Evolutionary conservation across 1,140 invertebrate species (phyloP).

Genomic region (Zaprionus vittiger): DNA sequence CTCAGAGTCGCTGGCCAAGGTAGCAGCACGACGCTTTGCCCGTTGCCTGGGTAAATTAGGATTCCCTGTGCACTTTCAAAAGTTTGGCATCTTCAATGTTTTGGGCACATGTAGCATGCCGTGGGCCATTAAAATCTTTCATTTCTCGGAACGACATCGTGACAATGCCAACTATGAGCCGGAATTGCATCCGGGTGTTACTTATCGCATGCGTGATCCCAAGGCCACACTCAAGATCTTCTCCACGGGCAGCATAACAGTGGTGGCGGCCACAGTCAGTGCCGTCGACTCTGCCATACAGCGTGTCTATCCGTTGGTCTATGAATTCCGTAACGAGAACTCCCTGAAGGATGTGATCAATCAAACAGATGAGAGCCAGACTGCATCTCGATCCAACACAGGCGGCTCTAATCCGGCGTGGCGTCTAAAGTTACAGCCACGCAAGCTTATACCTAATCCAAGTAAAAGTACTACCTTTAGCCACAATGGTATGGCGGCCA

Average conservation of each 20-base stretch:
- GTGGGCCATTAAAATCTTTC: constrained; percentile 97
- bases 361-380: background rate
- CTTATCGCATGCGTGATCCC: constrained; percentile 94
- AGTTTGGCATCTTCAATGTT: constrained; percentile 98
- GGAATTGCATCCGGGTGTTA: constrained; percentile 98
- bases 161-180: constrained; percentile 97
- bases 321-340: constrained; percentile 92
- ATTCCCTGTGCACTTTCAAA: constrained; percentile 94
- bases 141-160: constrained; percentile 93
- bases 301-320: constrained; percentile 96
- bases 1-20: constrained; percentile 92
- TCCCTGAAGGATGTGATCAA: background rate
- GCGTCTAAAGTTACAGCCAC: background rate
- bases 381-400: background rate
- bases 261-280: constrained; percentile 95
- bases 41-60: constrained; percentile 96
- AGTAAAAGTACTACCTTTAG: background rate
- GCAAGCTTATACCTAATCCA: background rate
- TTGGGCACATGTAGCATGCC: constrained; percentile 98
- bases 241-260: constrained; percentile 98
- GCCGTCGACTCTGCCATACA: constrained; percentile 96
- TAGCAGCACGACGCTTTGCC: constrained; percentile 95
- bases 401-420: background rate
- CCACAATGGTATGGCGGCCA: background rate
- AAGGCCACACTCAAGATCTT: constrained; percentile 99